A percentile compares a stretch with the other conserved stretches of the same genome.
These are phyloP conservation scores for Maniola hyperantus DNA, from an alignment of 2,888 invertebrate genomes.

Conservation along the genomic window DNA sequence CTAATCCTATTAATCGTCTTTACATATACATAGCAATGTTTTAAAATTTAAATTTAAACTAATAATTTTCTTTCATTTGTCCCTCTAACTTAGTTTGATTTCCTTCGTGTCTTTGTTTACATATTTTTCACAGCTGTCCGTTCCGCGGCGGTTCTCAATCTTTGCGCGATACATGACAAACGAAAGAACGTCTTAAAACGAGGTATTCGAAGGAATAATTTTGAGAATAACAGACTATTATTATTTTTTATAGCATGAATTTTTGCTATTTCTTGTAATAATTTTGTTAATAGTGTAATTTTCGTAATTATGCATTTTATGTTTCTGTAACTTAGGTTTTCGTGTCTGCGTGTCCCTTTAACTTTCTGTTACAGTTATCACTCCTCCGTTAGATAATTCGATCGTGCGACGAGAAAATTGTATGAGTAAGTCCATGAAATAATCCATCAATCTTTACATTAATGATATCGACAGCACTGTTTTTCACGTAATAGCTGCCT, in stretches of 20 bases:
- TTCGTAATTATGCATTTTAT: conserved; percentile 8
- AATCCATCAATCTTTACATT: not conserved
- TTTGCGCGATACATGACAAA: not conserved
- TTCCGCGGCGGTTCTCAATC: not conserved
- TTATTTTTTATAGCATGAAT: conserved; percentile 8
- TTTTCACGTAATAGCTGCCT: not conserved
- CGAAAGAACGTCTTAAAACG: not conserved
- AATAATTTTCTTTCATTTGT: not conserved
- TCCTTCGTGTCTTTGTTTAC: conserved; percentile 1
- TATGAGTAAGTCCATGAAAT: not conserved
- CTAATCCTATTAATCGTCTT: not conserved
- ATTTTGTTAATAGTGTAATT: not conserved
- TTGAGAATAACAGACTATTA: not conserved
- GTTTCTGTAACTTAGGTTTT: conserved; percentile 1
- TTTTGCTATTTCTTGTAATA: conserved; percentile 8
- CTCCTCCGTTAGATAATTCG: not conserved
- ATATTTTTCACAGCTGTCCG: conserved; percentile 11
- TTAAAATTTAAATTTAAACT: not conserved
- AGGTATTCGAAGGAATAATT: conserved; percentile 4
- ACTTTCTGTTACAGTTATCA: conserved; percentile 8
- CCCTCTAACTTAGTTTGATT: not conserved
- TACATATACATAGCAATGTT: not conserved
- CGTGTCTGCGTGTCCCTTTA: conserved; percentile 7
- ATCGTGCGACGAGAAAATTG: not conserved
- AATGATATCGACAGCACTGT: not conserved